Conservation (phyloP, 2,797 vertebrate genomes). For the Dicrostonyx torquatus region DNA sequence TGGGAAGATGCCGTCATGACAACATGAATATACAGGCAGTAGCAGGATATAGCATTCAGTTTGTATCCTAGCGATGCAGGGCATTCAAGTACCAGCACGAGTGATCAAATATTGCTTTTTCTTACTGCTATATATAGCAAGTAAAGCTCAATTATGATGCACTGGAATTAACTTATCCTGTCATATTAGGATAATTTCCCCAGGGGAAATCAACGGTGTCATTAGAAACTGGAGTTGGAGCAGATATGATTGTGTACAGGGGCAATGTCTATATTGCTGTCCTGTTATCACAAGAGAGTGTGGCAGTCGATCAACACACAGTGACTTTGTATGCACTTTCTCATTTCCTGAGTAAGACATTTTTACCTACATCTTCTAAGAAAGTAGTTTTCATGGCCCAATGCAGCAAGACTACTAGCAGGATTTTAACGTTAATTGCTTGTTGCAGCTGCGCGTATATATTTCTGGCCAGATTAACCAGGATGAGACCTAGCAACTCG, state of each 20-base stretch:
- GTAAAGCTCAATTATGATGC: slow-evolving; percentile 41
- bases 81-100: slow-evolving; percentile 15
- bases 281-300: not conserved
- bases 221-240: not conserved
- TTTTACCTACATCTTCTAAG: slow-evolving; percentile 3
- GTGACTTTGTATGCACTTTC: not conserved
- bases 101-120: slow-evolving; percentile 45
- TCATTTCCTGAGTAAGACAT: not conserved
- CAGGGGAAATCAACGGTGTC: slow-evolving; percentile 1
- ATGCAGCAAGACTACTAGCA: not conserved
- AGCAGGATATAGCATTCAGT: slow-evolving; percentile 1
- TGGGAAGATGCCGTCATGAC: slow-evolving; percentile 46
- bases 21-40: slow-evolving; percentile 40
- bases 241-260: not conserved
- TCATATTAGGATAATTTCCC: not conserved
- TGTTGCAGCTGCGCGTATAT: not conserved
- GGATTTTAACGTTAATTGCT: not conserved
- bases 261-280: not conserved
- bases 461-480: not conserved
- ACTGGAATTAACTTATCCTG: not conserved
- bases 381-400: not conserved
- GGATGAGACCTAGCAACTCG: not conserved
- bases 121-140: slow-evolving; percentile 16
- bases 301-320: not conserved
- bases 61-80: slow-evolving; percentile 31